Evolutionary conservation across 2,113 vertebrate species (phyloP).

Genomic region (Heterochromis multidens): DNA sequence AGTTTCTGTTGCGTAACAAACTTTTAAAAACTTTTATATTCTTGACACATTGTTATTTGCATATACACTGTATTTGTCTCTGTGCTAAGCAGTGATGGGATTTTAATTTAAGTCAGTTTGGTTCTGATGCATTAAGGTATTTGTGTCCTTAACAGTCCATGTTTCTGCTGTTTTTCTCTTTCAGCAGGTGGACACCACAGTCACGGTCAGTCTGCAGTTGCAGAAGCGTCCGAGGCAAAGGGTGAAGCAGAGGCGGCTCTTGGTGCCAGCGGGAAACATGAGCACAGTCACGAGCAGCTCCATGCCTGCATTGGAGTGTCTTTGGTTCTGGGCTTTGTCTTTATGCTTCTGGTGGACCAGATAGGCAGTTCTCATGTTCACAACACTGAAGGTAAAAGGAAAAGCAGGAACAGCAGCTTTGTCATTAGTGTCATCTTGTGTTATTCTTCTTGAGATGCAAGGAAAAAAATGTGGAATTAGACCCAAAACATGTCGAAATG

Average conservation of each 20-base stretch:
- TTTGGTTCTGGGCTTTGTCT: constrained; percentile 95
- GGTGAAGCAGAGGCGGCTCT: constrained; percentile 39
- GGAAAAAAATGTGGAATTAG: not conserved
- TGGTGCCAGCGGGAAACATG: constrained; percentile 47
- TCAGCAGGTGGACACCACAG: constrained; percentile 80
- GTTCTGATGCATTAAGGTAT: not conserved
- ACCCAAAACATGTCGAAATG: not conserved
- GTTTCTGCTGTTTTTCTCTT: not conserved
- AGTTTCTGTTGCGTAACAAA: not conserved
- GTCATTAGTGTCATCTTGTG: not conserved
- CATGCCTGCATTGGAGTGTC: constrained; percentile 96
- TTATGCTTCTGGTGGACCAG: constrained; percentile 97
- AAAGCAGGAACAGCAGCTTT: not conserved
- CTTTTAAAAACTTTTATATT: not conserved
- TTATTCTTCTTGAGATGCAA: not conserved
- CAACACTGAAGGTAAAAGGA: constrained; percentile 81
- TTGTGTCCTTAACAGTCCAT: not conserved
- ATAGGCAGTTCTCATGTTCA: constrained; percentile 94
- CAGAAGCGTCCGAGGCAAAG: constrained; percentile 75
- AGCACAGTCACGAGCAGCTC: constrained; percentile 78
- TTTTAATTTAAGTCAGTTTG: not conserved
- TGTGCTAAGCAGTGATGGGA: not conserved
- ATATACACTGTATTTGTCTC: not conserved
- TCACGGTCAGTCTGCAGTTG: constrained; percentile 76
- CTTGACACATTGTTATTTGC: not conserved